Evolutionary conservation across 2,113 vertebrate genomes (phyloP).

Genomic region (Perognathus longimembris): DNA sequence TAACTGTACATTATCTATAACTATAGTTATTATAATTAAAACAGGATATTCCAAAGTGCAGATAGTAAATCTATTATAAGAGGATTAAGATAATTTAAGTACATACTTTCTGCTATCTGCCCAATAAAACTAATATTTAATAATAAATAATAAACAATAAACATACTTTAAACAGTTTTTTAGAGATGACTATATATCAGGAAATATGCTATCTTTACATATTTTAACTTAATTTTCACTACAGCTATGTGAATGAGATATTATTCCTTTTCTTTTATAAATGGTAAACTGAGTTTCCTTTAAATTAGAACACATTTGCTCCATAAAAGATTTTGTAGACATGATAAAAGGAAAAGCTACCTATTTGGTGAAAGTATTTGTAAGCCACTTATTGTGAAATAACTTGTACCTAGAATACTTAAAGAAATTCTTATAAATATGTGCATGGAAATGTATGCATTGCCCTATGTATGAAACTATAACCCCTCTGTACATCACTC

Average conservation of each 20-base stretch:
- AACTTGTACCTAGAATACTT: background rate
- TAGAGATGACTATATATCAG: background rate
- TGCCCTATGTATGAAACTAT: too few relatives aligned
- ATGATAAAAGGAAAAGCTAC: background rate
- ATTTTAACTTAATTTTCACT: constrained; percentile 26
- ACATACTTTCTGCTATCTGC: background rate
- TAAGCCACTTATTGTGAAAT: background rate
- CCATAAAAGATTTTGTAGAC: background rate
- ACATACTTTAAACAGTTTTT: background rate
- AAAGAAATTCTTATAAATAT: background rate
- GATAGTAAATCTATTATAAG: background rate
- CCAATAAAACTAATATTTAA: background rate
- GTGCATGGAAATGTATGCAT: too few relatives aligned
- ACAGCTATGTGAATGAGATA: background rate
- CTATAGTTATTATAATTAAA: constrained; percentile 32
- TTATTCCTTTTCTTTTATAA: background rate
- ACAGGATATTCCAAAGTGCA: background rate
- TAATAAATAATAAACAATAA: constrained; percentile 17
- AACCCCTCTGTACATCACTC: too few relatives aligned
- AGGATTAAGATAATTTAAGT: background rate
- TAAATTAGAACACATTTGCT: background rate
- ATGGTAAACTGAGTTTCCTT: background rate
- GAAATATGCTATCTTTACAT: background rate
- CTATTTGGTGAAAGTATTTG: background rate
- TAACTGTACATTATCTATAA: background rate